Percentiles rank a stretch among this genome's conserved stretches.
Evolutionary conservation across 2,113 vertebrate genomes (phyloP).

Genomic region (Barbus barbus): DNA sequence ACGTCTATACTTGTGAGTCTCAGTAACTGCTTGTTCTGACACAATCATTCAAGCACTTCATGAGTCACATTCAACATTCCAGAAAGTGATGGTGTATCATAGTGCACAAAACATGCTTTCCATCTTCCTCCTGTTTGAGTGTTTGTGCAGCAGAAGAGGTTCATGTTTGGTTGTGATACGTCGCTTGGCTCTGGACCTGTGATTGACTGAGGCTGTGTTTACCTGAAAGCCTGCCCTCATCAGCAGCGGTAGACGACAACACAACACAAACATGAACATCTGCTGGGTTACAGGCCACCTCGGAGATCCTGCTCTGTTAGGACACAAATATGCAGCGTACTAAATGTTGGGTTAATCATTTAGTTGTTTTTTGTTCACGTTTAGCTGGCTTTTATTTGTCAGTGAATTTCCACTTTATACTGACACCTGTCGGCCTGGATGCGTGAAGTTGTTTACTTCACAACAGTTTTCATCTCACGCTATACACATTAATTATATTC

Average conservation of each 20-base stretch:
- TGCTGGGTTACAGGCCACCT: constrained; percentile 18
- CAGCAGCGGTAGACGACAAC: constrained; percentile 3
- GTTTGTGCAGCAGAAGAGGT: constrained; percentile 28
- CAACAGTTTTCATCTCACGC: neutral
- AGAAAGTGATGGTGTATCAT: constrained; percentile 1
- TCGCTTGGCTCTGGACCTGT: neutral
- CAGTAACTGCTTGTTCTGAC: constrained; percentile 16
- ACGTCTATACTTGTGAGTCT: neutral
- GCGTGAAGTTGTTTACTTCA: neutral
- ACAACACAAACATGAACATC: constrained; percentile 37
- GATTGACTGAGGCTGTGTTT: constrained; percentile 36
- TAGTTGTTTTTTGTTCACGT: too few species aligned
- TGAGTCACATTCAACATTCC: constrained; percentile 24
- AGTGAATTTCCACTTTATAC: neutral
- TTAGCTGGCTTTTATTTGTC: neutral
- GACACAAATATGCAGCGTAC: neutral
- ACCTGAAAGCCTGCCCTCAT: constrained; percentile 24
- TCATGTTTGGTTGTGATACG: constrained; percentile 13
- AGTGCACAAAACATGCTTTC: constrained; percentile 7
- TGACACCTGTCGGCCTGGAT: constrained; percentile 5
- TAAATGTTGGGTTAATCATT: neutral
- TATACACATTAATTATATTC: neutral
- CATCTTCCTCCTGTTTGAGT: neutral
- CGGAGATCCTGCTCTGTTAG: constrained; percentile 6
- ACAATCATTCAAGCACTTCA: neutral